Evolutionary conservation across 2,888 invertebrate species (phyloP), one percentile per base, ranked within the genome.

Genomic region (Nysson spinosus): DNA sequence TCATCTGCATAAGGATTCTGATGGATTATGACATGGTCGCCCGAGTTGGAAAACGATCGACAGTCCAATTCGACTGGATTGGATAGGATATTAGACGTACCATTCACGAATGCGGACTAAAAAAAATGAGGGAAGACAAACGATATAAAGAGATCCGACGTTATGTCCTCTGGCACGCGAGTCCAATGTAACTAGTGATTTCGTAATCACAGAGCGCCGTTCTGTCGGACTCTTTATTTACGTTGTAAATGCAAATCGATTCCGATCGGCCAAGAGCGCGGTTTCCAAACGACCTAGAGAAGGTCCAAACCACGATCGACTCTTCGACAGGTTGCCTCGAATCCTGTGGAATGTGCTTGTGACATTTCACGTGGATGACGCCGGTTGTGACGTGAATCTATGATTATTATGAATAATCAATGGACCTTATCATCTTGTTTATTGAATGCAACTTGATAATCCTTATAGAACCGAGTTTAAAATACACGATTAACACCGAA

Each of bases 161-260:
- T 46, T 22, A 28, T 9, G 1, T 43, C 7, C 9, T 28, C 26
- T 24, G 54, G 40, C 47, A 67, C 49, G 57, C 44, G 51, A 64
- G 37, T 63, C 26, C 34, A 9, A 57, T 54, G 32, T 54, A 51
- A 64, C 28, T 19, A 35, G 9, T 3, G 28, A n/a, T 71, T 58
- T 68, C 71, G 64, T 39, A 62, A 72, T 67, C 64, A 50, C 24
- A 46, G 34, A 46, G 39, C 60, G 61, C 40, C 42, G 24, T 42
- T n/a, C 32, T 30, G 49, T 20, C 39, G 34, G 34, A 26, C 43
- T 52, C 37, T 69, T 70, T 72, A 72, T 75, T 78, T 71, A 74
- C 57, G 60, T 71, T 64, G 69, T 70, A 71, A 72, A 79, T 80
- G 80, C 73, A 77, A 79, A 80, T 80, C 16, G 32, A 57, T 17